Conservation (phyloP, 2,113 vertebrate genomes). For the Henicopernis longicauda region DNA sequence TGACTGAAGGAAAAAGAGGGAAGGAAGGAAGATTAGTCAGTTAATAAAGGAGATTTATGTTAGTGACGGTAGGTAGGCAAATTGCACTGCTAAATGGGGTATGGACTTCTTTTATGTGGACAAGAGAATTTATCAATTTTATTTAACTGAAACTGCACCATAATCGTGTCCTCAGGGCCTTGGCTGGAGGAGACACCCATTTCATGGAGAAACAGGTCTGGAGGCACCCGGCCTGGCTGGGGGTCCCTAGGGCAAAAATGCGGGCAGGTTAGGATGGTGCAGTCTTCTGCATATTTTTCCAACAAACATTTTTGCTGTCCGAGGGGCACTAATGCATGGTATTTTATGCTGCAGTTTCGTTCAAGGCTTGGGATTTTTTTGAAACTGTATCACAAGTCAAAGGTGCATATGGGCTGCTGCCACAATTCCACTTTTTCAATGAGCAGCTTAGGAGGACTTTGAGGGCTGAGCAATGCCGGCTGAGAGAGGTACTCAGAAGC, state of each 20-base stretch:
- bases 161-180: not conserved
- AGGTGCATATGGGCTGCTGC: not conserved
- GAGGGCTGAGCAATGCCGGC: not conserved
- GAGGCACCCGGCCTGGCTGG: not conserved
- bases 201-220: not conserved
- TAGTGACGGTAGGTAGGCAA: constrained; percentile 51
- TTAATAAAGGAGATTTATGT: constrained; percentile 67
- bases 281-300: not conserved
- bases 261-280: fast-evolving
- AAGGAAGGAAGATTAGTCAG: constrained; percentile 60
- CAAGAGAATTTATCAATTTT: constrained; percentile 63
- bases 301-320: not conserved
- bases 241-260: not conserved
- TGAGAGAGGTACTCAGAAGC: not conserved
- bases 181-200: constrained; percentile 12
- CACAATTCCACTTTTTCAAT: not conserved
- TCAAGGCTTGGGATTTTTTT: not conserved
- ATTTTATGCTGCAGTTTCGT: not conserved
- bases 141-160: constrained; percentile 29
- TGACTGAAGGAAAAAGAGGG: constrained; percentile 14
- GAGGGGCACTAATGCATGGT: not conserved
- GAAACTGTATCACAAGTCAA: not conserved
- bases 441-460: not conserved
- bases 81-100: constrained; percentile 67
- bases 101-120: constrained; percentile 61